Base-by-base conservation (phyloP, 2,888 invertebrate genomes). In the Aromia moschata region DNA sequence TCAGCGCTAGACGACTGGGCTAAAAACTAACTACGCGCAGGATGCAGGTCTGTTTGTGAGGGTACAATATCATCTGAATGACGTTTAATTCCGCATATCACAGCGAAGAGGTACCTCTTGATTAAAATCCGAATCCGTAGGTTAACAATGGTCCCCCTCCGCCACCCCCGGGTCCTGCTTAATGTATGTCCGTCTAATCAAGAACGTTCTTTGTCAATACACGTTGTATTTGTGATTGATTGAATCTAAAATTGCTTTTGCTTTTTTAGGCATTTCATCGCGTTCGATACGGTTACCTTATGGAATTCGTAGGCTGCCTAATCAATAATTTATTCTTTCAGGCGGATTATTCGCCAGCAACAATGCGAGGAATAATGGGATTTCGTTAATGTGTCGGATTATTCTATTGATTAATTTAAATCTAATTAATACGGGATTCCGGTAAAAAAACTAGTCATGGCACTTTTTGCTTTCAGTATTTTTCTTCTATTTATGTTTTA, bases 21-120 rank as follows among this genome's bases (percentile, higher is more conserved):
- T n/a, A n/a, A 51, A 52, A 52, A 31, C 52, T 40, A 52, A 40
- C 41, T 20, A 52, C 33, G 25, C 31, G 31, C 41, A 41, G 16
- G 68, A 70, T 69, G 72, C 70, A 72, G 71, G 70, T 74, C 74
- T 72, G 74, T 75, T 76, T 74, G 74, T 75, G 74, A 75, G 71
- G 63, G 74, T 71, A 76, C 74, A 75, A 77, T 75, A 71, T 75
- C 73, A 73, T 72, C 72, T 73, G 74, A 75, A 75, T 75, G 77
- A 76, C 76, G 74, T 78, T 76, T 76, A 77, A 79, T 78, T 78
- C 73, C 74, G 76, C 75, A 77, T 76, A 77, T 78, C 75, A 71
- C 69, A 69, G 70, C 71, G 74, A 74, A 75, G 76, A 77, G 75
- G 74, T 68, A 72, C 76, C 77, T 65, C 68, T 77, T 78, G 78